Conservation (phyloP, 2,888 invertebrate genomes). For the Papilio gigon region DNA sequence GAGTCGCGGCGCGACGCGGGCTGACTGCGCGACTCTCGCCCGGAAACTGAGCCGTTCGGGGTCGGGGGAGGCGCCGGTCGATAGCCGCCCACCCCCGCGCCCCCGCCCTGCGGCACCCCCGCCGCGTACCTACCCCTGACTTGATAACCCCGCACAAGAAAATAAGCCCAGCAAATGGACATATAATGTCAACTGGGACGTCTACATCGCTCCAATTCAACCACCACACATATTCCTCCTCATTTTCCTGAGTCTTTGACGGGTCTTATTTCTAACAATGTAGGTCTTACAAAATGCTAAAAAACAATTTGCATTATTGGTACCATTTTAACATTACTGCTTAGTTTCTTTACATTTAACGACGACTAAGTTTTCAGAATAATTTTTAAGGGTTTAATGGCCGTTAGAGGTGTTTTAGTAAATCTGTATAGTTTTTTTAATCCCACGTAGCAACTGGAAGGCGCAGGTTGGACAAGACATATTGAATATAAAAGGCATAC, state of each 20-base stretch:
- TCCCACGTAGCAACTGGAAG: constrained; percentile 58
- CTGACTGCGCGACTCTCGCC: constrained; percentile 85
- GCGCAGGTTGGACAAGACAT: constrained; percentile 60
- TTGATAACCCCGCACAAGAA: constrained; percentile 80
- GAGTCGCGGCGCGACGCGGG: constrained; percentile 80
- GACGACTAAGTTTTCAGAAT: background rate
- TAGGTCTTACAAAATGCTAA: background rate
- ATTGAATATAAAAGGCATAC: constrained; percentile 74
- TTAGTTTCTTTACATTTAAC: background rate
- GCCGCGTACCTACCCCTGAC: constrained; percentile 74
- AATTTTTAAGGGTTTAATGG: background rate
- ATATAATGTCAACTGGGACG: constrained; percentile 75
- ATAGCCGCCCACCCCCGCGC: constrained; percentile 78
- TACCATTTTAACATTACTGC: background rate
- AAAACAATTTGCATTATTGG: background rate
- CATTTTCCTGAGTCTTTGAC: background rate
- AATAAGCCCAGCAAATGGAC: constrained; percentile 80
- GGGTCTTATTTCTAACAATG: background rate
- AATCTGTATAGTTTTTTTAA: constrained; percentile 29
- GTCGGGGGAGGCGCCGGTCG: constrained; percentile 84
- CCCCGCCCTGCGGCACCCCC: constrained; percentile 75
- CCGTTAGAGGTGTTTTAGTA: background rate
- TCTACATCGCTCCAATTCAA: constrained; percentile 56
- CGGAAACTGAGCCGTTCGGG: constrained; percentile 80
- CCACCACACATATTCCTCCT: constrained; percentile 6